Evolutionary conservation across 2,888 invertebrate species (phyloP).

Genomic region (Drosophila lutescens): DNA sequence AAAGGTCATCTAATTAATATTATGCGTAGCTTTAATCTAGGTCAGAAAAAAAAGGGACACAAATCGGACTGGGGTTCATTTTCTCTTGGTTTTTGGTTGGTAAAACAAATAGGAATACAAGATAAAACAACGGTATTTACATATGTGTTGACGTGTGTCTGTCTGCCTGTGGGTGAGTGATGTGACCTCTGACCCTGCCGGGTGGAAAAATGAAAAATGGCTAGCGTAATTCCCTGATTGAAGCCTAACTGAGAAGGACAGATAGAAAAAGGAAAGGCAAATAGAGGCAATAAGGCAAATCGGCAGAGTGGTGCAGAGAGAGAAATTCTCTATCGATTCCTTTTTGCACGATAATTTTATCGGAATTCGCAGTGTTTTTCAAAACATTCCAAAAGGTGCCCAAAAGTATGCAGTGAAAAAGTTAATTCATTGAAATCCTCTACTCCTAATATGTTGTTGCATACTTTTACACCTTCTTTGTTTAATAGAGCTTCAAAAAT

Average conservation of each 20-base stretch:
- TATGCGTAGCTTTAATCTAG: conserved; percentile 8
- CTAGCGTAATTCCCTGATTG: conserved; percentile 67
- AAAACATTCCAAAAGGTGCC: not conserved
- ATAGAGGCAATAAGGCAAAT: conserved; percentile 26
- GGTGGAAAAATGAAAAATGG: conserved; percentile 59
- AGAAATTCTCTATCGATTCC: not conserved
- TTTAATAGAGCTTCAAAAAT: too few species aligned
- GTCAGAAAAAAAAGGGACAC: conserved; percentile 28
- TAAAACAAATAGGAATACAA: conserved; percentile 22
- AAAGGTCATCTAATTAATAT: conserved; percentile 30
- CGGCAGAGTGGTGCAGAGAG: not conserved
- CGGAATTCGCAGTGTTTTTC: too few species aligned
- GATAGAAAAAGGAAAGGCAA: conserved; percentile 12
- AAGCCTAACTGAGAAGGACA: conserved; percentile 41
- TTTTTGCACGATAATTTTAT: too few species aligned
- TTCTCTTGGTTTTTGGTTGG: not conserved
- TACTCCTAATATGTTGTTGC: not conserved
- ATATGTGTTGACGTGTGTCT: conserved; percentile 22
- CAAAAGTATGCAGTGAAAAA: not conserved
- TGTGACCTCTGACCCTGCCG: conserved; percentile 33
- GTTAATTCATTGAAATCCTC: not conserved
- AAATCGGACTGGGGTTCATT: not conserved
- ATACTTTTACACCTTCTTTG: not conserved
- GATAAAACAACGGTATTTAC: conserved; percentile 37
- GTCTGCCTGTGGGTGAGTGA: conserved; percentile 11